Evolutionary conservation across 2,113 vertebrate genomes (phyloP), one percentile per base, ranked within the genome.

Genomic region (Cacatua alba): DNA sequence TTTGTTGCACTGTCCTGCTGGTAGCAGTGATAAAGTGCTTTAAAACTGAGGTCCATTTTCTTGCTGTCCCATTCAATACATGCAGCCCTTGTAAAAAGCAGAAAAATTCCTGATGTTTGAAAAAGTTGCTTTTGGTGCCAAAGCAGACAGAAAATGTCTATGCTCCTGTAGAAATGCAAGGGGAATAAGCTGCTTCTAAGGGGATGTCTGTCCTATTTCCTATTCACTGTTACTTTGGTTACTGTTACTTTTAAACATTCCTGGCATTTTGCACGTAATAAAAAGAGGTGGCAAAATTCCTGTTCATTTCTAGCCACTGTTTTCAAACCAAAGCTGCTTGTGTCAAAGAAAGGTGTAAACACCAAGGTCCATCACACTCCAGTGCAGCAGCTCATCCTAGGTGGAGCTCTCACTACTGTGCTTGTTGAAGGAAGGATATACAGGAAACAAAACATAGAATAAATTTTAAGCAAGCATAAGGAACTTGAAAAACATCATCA

Each of bases 191-290:
- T 95, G 91, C 96, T 96, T 96, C 95, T 97, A 95, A 91, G 88
- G 91, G 95, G 88, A 96, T 43, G 83, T 94, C 90, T 96, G 90
- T 94, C 74, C 44, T 93, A 94, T 97, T 96, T 96, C 96, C 92
- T 94, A 95, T 85, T 94, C 94, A 70, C 70, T 94, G 96, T 96
- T 97, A 95, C 91, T 96, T 96, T 96, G 95, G 95, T 96, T 95
- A 96, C 96, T 94, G 92, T 94, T 94, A 96, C 95, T 97, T 96
- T 97, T 94, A 94, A 95, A 96, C 94, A 96, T 96, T 97, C 96
- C 95, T 95, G 95, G 83, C 83, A 96, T 96, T 96, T 96, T 97
- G 88, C 96, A 96, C 49, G 0, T 94, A 96, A 95, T 96, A 94
- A 97, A 97, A 95, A 88, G 93, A 95, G 80, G 33, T 64, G 83